Conservation (phyloP, 2,888 invertebrate genomes). For the Cheiracanthium punctorium region DNA sequence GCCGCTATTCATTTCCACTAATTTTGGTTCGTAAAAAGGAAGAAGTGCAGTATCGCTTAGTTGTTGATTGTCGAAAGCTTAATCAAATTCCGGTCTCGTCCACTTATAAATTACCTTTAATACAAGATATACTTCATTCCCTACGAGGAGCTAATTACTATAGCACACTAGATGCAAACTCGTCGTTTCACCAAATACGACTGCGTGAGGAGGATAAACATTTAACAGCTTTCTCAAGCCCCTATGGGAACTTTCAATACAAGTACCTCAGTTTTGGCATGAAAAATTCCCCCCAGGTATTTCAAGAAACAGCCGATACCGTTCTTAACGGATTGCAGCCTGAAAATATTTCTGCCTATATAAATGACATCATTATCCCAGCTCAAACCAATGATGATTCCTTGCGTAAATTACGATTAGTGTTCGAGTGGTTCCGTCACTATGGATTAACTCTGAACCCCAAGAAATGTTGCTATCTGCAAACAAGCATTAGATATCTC, state of each 20-base stretch:
- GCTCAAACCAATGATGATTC: not conserved
- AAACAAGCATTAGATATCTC: not conserved
- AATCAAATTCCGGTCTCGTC: no score
- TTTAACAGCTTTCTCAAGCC: no score
- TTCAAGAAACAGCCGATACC: not conserved
- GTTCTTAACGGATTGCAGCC: not conserved
- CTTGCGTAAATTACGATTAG: not conserved
- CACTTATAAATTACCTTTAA: no score
- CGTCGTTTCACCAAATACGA: constrained; percentile 13
- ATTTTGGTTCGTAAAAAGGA: no score
- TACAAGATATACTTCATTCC: not conserved
- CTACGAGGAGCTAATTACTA: not conserved
- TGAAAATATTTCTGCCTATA: constrained; percentile 20
- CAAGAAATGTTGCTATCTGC: not conserved
- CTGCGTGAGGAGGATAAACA: no score
- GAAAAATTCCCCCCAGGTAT: constrained; percentile 22
- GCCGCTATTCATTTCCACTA: no score
- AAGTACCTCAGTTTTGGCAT: constrained; percentile 9
- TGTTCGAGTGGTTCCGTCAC: constrained; percentile 1
- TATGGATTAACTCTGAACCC: constrained; percentile 1
- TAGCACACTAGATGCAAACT: no score
- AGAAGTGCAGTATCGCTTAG: not conserved
- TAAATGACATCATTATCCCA: not conserved
- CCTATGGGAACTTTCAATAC: no score
- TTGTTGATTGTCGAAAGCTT: not conserved